A percentile compares a stretch with the other conserved stretches of the same genome.
Conservation (phyloP, 1,140 invertebrate species). For the Lineus longissimus region DNA sequence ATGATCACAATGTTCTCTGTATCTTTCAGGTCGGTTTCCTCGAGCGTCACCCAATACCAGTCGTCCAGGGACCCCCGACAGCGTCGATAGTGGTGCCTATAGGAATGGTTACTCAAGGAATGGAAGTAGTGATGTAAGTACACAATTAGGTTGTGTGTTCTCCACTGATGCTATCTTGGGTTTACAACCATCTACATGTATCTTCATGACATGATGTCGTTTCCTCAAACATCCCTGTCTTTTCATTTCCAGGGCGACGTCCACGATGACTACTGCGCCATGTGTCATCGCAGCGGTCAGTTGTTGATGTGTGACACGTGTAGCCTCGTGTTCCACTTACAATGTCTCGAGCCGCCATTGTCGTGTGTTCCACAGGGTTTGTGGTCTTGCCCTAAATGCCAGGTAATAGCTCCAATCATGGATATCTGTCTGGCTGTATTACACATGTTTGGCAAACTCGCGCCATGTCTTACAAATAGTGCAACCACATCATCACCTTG, state of each 20-base stretch:
- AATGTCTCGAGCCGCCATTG: slow-evolving; percentile 87
- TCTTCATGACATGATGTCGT: no score
- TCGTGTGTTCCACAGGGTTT: slow-evolving; percentile 77
- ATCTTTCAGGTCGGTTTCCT: slow-evolving; percentile 27
- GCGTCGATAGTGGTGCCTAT: slow-evolving; percentile 14
- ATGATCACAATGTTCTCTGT: no score
- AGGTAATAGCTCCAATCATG: slow-evolving; percentile 25
- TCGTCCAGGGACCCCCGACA: slow-evolving; percentile 33
- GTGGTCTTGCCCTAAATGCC: slow-evolving; percentile 49
- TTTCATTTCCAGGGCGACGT: slow-evolving; percentile 21
- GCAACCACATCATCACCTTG: background rate
- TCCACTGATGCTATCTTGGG: no score
- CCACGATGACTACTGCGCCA: slow-evolving; percentile 42
- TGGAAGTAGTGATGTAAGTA: slow-evolving; percentile 4
- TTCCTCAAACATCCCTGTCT: no score
- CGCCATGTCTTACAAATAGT: background rate
- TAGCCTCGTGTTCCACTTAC: slow-evolving; percentile 85
- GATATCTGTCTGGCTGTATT: background rate
- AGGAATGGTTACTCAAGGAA: slow-evolving; percentile 12
- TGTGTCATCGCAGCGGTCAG: slow-evolving; percentile 44
- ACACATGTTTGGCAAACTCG: background rate
- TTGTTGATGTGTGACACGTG: slow-evolving; percentile 93
- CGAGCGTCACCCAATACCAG: slow-evolving; percentile 32
- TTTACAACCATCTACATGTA: no score
- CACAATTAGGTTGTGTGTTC: no score